Evolutionary conservation across 35 echinoderm and acorn worm genomes (phyloP).

Genomic region (Heliocidaris tuberculata): DNA sequence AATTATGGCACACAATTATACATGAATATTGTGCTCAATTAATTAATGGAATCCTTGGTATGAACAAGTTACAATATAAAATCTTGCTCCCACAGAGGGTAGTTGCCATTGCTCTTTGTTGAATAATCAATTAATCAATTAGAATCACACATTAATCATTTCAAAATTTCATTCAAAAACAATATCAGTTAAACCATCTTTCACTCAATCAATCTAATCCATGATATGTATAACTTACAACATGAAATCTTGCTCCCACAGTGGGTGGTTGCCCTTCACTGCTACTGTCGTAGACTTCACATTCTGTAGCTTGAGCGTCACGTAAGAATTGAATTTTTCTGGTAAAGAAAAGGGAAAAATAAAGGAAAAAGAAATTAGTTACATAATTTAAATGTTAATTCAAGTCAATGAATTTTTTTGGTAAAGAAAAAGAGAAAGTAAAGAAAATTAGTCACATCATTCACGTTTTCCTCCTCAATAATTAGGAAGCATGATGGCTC

Average conservation of each 20-base stretch:
- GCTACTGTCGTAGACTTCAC: slow-evolving; percentile 93
- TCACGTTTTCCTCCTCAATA: not conserved
- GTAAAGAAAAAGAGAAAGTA: not conserved
- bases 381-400: not conserved
- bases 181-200: too few species aligned
- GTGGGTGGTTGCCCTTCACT: slow-evolving; percentile 83
- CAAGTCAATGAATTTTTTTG: not conserved
- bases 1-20: too few species aligned
- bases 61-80: slow-evolving; percentile 41
- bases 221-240: slow-evolving; percentile 71
- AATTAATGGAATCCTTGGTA: too few species aligned
- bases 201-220: too few species aligned
- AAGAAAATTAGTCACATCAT: not conserved
- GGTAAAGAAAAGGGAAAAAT: slow-evolving; percentile 34
- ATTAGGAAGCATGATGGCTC: not conserved
- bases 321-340: slow-evolving; percentile 99
- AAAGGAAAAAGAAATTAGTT: not conserved
- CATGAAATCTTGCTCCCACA: slow-evolving; percentile 99
- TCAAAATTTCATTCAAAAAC: too few species aligned
- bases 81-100: too few species aligned
- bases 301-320: slow-evolving; percentile 95
- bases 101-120: too few species aligned
- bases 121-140: too few species aligned
- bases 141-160: too few species aligned
- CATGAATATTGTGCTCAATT: too few species aligned